Base-by-base conservation (phyloP, 1,140 invertebrate genomes). In the Pseudoatta argentina region DNA sequence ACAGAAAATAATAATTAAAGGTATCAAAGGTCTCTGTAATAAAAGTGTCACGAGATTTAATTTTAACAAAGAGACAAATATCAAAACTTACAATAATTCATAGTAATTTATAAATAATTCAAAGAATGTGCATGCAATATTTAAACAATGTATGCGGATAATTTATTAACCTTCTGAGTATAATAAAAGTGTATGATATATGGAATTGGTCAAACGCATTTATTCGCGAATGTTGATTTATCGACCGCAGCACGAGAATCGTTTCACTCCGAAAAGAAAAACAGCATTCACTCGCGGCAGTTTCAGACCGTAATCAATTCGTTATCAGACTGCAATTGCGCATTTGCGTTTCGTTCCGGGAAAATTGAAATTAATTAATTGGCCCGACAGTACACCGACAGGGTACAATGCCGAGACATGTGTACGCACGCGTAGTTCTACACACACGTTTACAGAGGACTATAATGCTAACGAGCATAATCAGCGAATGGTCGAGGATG, bases 351-450 rank as follows among this genome's bases (percentile, higher is more conserved):
- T 93, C 90, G 90, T 92, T 93, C 89, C 87, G 90, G 55, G 88
- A 92, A 93, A 94, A 94, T 94, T 94, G 93, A 94, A 93, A 94
- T 94, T 94, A 93, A 94, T 94, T 93, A 94, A 94, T 94, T 93
- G 92, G 89, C 91, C 81, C 85, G 91, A 91, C 86, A 85, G 82
- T 48, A 10, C 53, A 76, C 44, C 78, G 87, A 90, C 88, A 81
- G 75, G n/a, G 66, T 87, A 83, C 44, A 75, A 55, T 78, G 55
- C 78, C 57, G 39, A 51, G 27, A 73, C 39, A 21, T 24, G 66
- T 73, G 63, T 63, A 85, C 69, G 71, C 82, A 61, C 66, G 59
- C 53, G 78, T 64, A 57, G 10, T 14, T 73, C 18, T 69, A 76
- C 69, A 87, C 66, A 87, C 81, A 82, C 86, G 71, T 77, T 86